A percentile compares a stretch with the other conserved stretches of the same genome.
Conservation (phyloP, 1,140 invertebrate species). For the Bombus impatiens region DNA sequence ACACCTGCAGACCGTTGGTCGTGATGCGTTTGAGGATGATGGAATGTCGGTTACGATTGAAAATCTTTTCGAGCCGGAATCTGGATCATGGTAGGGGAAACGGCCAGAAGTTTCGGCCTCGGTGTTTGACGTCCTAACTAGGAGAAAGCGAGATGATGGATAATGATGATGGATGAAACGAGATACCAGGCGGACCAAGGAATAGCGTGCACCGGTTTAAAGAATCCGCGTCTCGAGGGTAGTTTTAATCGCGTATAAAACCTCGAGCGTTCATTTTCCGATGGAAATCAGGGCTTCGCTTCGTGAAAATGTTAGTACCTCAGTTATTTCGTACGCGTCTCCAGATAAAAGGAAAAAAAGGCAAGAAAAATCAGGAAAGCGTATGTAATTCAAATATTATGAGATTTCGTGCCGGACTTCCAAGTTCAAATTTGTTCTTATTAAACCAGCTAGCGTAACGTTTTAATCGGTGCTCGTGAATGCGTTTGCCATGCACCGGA, state of each 20-base stretch:
- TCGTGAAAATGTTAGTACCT: too few species aligned
- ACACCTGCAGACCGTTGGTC: conserved; percentile 55
- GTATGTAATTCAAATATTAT: neutral
- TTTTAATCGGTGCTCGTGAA: conserved; percentile 19
- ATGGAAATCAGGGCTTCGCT: neutral
- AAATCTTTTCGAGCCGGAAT: conserved; percentile 31
- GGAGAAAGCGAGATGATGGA: conserved; percentile 14
- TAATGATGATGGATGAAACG: conserved; percentile 36
- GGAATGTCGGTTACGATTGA: conserved; percentile 33
- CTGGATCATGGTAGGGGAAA: neutral
- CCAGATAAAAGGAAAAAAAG: neutral
- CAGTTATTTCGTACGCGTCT: neutral
- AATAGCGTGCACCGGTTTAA: neutral
- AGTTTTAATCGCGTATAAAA: neutral
- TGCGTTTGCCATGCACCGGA: neutral
- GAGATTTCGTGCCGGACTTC: neutral
- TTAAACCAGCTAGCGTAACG: neutral
- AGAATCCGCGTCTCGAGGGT: neutral
- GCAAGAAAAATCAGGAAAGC: neutral
- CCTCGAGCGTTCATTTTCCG: neutral
- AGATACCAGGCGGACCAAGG: neutral
- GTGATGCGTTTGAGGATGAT: conserved; percentile 33
- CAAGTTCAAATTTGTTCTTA: neutral
- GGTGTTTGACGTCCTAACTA: conserved; percentile 7
- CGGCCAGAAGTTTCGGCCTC: neutral